Evolutionary conservation across 2,113 vertebrate species (phyloP).

Genomic region (Labrus mixtus): DNA sequence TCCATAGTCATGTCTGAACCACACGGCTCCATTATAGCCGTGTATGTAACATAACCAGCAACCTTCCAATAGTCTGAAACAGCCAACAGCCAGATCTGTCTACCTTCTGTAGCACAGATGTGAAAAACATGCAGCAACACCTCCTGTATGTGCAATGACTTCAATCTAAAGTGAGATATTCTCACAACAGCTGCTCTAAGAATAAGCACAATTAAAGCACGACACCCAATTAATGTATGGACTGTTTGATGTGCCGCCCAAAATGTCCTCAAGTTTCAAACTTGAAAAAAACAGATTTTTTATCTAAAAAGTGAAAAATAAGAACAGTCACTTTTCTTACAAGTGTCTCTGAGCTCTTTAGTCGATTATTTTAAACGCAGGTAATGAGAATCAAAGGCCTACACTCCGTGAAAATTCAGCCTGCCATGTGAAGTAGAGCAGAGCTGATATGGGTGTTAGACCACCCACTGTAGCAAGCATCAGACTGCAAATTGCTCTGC

Average conservation of each 20-base stretch:
- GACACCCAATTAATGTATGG: not conserved
- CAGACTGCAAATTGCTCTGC: too few relatives aligned
- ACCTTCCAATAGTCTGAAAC: not conserved
- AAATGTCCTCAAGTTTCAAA: not conserved
- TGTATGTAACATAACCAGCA: not conserved
- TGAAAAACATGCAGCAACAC: constrained; percentile 57
- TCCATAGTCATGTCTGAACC: not conserved
- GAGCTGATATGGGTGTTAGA: constrained; percentile 38
- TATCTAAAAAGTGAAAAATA: not conserved
- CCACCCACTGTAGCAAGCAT: constrained; percentile 40
- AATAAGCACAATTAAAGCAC: constrained; percentile 21
- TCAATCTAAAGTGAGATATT: constrained; percentile 52
- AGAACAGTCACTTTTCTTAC: not conserved
- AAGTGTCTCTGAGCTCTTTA: not conserved
- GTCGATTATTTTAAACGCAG: constrained; percentile 28
- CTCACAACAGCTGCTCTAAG: constrained; percentile 52
- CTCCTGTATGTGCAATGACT: constrained; percentile 44
- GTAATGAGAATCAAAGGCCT: constrained; percentile 23
- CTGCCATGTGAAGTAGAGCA: constrained; percentile 35
- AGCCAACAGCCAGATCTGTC: not conserved
- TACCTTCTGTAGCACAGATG: constrained; percentile 37
- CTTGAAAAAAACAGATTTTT: not conserved
- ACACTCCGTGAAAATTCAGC: constrained; percentile 15
- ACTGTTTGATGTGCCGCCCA: not conserved
- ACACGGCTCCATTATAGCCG: not conserved